Evolutionary conservation across 2,113 vertebrate species (phyloP).

Genomic region (Lamprologus callipterus): DNA sequence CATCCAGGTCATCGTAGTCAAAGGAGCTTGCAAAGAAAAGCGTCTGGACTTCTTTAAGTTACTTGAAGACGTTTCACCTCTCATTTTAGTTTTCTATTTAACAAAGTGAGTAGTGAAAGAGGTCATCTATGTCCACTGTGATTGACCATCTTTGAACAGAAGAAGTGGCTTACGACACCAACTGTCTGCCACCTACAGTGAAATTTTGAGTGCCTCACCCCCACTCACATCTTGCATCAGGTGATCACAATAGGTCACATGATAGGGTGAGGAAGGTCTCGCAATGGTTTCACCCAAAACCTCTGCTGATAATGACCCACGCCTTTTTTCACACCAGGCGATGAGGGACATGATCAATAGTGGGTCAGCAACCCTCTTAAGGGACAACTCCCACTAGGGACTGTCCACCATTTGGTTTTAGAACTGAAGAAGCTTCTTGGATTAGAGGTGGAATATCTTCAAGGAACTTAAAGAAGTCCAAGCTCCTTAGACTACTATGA

Average conservation of each 20-base stretch:
- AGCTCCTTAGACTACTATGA: neutral
- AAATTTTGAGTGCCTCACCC: neutral
- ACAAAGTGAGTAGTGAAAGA: neutral
- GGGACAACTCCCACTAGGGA: neutral
- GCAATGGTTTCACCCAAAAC: neutral
- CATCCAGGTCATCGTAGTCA: no score
- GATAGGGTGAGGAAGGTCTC: neutral
- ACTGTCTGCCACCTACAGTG: neutral
- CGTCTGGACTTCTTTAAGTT: no score
- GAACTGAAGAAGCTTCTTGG: neutral
- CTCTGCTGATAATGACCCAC: neutral
- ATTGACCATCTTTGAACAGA: neutral
- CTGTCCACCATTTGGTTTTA: neutral
- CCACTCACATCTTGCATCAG: neutral
- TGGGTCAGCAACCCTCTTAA: rapidly evolving
- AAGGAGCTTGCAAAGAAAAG: no score
- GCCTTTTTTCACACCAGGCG: neutral
- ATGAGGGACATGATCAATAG: neutral
- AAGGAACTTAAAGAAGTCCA: neutral
- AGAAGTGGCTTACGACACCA: neutral
- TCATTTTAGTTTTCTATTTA: neutral
- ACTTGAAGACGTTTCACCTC: no score
- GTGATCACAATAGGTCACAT: neutral
- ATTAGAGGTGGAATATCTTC: neutral
- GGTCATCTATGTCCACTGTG: neutral